phyloP scores from a whole-genome alignment of 2,113 vertebrate species.

The Indicator maculatus region DNA sequence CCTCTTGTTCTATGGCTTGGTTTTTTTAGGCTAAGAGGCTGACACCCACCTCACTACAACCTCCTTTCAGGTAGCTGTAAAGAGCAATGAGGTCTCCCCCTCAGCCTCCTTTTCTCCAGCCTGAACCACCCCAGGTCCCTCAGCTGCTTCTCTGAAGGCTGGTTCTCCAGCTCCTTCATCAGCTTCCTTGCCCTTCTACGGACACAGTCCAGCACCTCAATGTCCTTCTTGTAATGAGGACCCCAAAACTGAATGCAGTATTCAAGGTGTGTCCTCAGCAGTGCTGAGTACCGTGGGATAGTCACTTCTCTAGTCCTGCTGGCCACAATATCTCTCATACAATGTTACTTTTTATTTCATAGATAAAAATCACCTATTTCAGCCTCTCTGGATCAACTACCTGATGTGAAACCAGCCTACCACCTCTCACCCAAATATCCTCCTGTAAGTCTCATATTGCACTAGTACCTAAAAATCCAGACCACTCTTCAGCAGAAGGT shows the following conservation, averaged over 20 bases:
- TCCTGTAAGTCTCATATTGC: not conserved
- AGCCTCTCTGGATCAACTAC: not conserved
- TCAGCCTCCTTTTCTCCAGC: not conserved
- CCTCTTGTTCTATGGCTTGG: not conserved
- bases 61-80: not conserved
- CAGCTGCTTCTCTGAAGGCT: not conserved
- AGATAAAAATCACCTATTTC: not conserved
- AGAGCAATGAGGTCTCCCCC: not conserved
- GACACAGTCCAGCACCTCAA: not conserved
- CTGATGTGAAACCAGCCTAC: not conserved
- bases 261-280: not conserved
- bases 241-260: not conserved
- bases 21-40: fast-evolving
- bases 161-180: not conserved
- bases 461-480: not conserved
- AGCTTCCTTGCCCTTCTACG: not conserved
- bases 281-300: fast-evolving
- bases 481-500: not conserved
- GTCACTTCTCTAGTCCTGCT: not conserved
- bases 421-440: not conserved
- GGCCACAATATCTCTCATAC: fast-evolving
- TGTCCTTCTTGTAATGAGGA: not conserved
- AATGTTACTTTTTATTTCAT: not conserved
- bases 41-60: fast-evolving
- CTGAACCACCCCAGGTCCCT: not conserved